Conservation (phyloP, 2,888 invertebrate genomes). For the Ferrisia virgata region DNA sequence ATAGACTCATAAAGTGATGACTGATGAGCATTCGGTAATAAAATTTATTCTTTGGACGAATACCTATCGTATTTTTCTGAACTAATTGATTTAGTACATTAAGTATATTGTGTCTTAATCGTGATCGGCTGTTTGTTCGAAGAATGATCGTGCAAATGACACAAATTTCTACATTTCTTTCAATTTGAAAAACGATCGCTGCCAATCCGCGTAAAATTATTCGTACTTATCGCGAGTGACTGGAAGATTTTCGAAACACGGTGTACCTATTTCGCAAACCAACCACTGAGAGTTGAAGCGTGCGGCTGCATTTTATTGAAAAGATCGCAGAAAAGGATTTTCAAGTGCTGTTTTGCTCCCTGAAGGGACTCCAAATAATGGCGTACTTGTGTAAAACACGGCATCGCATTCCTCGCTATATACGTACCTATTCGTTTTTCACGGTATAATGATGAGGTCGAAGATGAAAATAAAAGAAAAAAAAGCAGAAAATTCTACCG, state of each 20-base stretch:
- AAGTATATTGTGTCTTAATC: too few relatives aligned
- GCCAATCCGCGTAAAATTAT: too few relatives aligned
- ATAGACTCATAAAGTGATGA: too few relatives aligned
- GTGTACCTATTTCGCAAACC: conserved; percentile 23
- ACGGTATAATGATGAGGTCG: conserved; percentile 41
- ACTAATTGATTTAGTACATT: too few relatives aligned
- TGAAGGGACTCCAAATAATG: conserved; percentile 41
- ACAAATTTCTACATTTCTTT: too few relatives aligned
- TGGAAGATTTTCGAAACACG: not conserved
- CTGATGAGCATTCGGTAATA: too few relatives aligned
- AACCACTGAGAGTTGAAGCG: conserved; percentile 38
- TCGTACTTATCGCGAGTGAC: not conserved
- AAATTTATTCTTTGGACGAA: too few relatives aligned
- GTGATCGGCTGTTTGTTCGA: too few relatives aligned
- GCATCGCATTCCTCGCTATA: conserved; percentile 34
- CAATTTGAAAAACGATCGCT: too few relatives aligned
- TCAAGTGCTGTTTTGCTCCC: conserved; percentile 35
- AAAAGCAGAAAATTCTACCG: not conserved
- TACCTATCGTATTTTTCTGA: too few relatives aligned
- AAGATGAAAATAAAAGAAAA: conserved; percentile 22
- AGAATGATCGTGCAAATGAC: too few relatives aligned
- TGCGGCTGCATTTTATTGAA: conserved; percentile 40
- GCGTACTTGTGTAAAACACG: conserved; percentile 37
- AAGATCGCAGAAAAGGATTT: conserved; percentile 39
- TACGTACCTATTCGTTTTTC: conserved; percentile 9